phyloP scores from a whole-genome alignment of 1,140 invertebrate species.

The Eumeta japonica region DNA sequence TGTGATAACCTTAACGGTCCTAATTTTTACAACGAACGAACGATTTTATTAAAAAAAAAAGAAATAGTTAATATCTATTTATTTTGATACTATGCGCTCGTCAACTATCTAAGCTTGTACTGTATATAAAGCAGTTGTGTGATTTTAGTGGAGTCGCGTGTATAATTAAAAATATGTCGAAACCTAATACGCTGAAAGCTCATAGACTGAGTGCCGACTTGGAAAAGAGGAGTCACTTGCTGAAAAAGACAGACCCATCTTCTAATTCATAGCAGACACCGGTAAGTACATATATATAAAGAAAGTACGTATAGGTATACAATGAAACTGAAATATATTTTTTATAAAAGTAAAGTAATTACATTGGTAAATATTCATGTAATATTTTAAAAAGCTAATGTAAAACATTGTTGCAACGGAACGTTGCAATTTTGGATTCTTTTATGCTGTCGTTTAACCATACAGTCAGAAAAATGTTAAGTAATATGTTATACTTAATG shows the following conservation, averaged over 20 bases:
- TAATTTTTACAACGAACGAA: conserved; percentile 41
- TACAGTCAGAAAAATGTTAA: not conserved
- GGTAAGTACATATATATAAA: conserved; percentile 24
- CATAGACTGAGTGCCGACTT: conserved; percentile 48
- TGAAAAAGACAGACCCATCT: conserved; percentile 43
- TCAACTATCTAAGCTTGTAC: conserved; percentile 12
- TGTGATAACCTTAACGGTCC: conserved; percentile 15
- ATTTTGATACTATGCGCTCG: no score
- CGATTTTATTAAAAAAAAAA: no score
- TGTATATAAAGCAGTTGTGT: no score
- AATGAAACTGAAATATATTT: not conserved
- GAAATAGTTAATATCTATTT: conserved; percentile 12
- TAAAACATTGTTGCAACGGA: no score
- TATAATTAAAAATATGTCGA: conserved; percentile 37
- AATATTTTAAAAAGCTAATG: not conserved
- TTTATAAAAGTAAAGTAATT: not conserved
- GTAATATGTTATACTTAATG: not conserved
- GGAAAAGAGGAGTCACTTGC: conserved; percentile 36
- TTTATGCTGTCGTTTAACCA: no score
- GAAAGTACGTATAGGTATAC: not conserved
- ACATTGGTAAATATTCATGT: not conserved
- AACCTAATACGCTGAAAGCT: conserved; percentile 46
- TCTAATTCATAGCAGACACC: conserved; percentile 48
- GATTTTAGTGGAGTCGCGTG: no score
- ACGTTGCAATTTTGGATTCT: no score